phyloP scores from a whole-genome alignment of 2,113 vertebrate species.

The Epinephelus lanceolatus region DNA sequence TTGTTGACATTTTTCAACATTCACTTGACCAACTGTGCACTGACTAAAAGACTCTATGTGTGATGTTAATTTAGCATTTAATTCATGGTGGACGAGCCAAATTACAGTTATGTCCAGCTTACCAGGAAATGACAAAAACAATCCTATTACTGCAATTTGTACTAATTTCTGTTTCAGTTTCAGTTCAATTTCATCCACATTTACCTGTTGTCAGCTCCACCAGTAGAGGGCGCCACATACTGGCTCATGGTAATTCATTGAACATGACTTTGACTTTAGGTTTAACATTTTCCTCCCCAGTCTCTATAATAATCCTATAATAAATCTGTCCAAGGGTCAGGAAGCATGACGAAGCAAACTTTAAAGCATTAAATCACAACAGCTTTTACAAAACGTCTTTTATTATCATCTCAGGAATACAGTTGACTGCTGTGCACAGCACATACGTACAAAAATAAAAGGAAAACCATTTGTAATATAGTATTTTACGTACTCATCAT shows the following conservation, averaged over 20 bases:
- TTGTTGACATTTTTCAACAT: background rate
- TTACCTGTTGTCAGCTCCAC: background rate
- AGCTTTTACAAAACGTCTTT: conserved; percentile 88
- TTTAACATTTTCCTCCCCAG: background rate
- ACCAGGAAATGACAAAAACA: background rate
- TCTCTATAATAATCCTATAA: background rate
- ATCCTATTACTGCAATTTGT: too few species aligned
- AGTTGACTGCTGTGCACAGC: conserved; percentile 95
- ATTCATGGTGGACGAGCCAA: background rate
- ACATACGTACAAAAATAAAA: conserved; percentile 98
- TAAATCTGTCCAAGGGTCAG: background rate
- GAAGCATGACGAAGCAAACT: background rate
- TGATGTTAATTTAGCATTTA: background rate
- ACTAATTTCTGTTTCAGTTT: background rate
- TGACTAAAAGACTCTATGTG: background rate
- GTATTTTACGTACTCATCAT: conserved; percentile 82
- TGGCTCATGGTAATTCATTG: background rate
- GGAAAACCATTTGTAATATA: conserved; percentile 89
- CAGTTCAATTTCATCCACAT: background rate
- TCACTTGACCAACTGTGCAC: background rate
- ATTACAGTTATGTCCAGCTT: background rate
- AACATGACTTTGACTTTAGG: background rate
- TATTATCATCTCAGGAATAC: conserved; percentile 90
- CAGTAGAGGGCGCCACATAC: conserved; percentile 52
- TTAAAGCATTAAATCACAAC: conserved; percentile 52